Base-by-base conservation (phyloP, 2,888 invertebrate species). In the Caenorhabditis sulstoni region DNA sequence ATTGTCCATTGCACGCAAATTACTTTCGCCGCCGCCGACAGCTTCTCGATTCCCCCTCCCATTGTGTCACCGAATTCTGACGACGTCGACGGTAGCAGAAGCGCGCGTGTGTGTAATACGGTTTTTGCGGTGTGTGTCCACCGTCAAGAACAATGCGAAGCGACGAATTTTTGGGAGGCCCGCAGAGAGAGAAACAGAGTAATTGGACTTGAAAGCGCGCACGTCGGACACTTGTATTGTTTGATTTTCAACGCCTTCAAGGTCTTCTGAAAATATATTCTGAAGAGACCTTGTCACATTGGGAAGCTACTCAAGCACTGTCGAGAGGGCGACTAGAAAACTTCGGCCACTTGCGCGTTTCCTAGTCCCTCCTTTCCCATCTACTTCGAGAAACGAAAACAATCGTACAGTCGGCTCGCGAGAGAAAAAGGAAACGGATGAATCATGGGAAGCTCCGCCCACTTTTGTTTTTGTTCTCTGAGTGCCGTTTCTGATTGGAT, bases 1-100 rank as follows among this genome's bases (percentile, higher is more conserved):
- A 71, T 71, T 71, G 71, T 71, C 71, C 71, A 71, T 71, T 64
- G 58, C 68, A 68, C 68, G 68, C 62, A 55, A 62, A 71, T 71
- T 71, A 71, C 50, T 47, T 41, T n/a, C n/a, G 14, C 29, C 47
- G 44, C 29, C 35, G 29, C 22, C 11, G 37, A 53, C 16, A 45
- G 66, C 50, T 23, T 37, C 14, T n/a, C 45, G 39, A 52, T 68
- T 68, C 68, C n/a, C n/a, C n/a, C n/a, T n/a, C n/a, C n/a, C 41
- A 68, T 68, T 68, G 68, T 68, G 16, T 47, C 29, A 29, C 29
- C 3, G 4, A 29, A 29, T n/a, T n/a, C n/a, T n/a, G 29, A 29
- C 29, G 29, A 29, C 3, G 29, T 3, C 3, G 29, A 29, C n/a
- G n/a, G n/a, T n/a, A 29, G 47, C 45, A 45, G 53, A n/a, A 37